phyloP scores from a whole-genome alignment of 1,140 invertebrate species.

The Aleiodes sp. region DNA sequence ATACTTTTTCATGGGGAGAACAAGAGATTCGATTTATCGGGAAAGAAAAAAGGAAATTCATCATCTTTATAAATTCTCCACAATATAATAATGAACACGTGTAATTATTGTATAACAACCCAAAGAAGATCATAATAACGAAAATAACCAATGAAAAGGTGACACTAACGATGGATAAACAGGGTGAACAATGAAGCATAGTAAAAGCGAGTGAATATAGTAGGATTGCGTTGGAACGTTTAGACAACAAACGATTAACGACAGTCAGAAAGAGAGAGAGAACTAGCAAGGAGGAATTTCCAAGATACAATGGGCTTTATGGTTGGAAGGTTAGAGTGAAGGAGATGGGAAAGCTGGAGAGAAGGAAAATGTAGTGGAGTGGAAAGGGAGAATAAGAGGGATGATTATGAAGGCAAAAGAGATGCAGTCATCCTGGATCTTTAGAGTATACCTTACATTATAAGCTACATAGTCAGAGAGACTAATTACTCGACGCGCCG shows the following conservation, averaged over 20 bases:
- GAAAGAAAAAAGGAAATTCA: too few species aligned
- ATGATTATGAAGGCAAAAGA: slow-evolving; percentile 31
- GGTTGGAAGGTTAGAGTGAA: slow-evolving; percentile 40
- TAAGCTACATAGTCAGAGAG: slow-evolving; percentile 55
- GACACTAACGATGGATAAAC: slow-evolving; percentile 22
- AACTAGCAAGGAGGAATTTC: slow-evolving; percentile 34
- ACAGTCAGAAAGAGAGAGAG: too few species aligned
- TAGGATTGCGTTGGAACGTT: slow-evolving; percentile 48
- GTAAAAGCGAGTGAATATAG: slow-evolving; percentile 23
- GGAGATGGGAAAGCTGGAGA: slow-evolving; percentile 38
- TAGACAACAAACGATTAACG: slow-evolving; percentile 64
- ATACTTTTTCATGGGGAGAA: too few species aligned
- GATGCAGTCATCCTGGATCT: slow-evolving; percentile 34
- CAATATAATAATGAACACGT: too few species aligned
- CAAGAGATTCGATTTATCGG: too few species aligned
- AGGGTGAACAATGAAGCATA: slow-evolving; percentile 28
- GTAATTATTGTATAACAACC: neutral
- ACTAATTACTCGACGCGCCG: slow-evolving; percentile 65
- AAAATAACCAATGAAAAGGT: neutral
- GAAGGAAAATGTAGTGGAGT: slow-evolving; percentile 2
- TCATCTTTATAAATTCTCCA: too few species aligned
- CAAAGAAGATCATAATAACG: neutral
- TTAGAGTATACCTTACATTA: slow-evolving; percentile 55
- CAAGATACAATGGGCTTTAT: slow-evolving; percentile 50
- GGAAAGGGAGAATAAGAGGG: slow-evolving; percentile 20